Percentiles rank a stretch among this genome's conserved stretches.
Conservation (phyloP, 2,113 vertebrate species). For the Entelurus aequoreus region DNA sequence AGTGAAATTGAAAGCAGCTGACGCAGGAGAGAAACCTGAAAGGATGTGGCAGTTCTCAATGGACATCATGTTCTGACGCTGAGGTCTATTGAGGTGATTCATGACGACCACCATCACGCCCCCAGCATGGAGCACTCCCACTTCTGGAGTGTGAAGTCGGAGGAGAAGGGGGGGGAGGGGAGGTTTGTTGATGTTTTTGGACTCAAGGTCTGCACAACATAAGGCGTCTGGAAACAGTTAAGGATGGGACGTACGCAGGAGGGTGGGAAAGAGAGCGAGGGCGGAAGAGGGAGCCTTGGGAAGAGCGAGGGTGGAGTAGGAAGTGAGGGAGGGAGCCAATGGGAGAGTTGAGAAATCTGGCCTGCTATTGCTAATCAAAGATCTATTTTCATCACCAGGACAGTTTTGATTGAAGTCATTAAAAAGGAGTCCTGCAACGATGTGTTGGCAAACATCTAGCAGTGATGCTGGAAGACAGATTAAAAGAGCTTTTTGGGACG, state of each 20-base stretch:
- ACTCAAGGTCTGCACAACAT: constrained; percentile 46
- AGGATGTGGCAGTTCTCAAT: constrained; percentile 14
- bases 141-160: constrained; percentile 4
- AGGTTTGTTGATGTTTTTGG: constrained; percentile 60
- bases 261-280: constrained; percentile 73
- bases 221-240: constrained; percentile 76
- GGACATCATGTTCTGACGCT: constrained; percentile 16
- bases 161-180: constrained; percentile 12
- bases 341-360: constrained; percentile 51
- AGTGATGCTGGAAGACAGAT: too few relatives aligned
- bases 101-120: neutral
- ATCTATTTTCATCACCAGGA: constrained; percentile 44
- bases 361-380: constrained; percentile 8
- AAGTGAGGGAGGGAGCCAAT: constrained; percentile 47
- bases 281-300: constrained; percentile 59
- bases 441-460: too few relatives aligned
- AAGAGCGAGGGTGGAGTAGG: constrained; percentile 62
- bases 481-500: too few relatives aligned
- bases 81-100: constrained; percentile 33
- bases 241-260: constrained; percentile 52
- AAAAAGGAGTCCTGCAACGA: neutral
- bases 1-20: constrained; percentile 47
- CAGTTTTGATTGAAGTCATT: constrained; percentile 6
- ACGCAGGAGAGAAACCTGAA: constrained; percentile 26
- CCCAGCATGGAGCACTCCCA: constrained; percentile 2